These are phyloP conservation scores for Staurois parvus DNA, from an alignment of 2,797 vertebrate genomes.

Conservation along the genomic window DNA sequence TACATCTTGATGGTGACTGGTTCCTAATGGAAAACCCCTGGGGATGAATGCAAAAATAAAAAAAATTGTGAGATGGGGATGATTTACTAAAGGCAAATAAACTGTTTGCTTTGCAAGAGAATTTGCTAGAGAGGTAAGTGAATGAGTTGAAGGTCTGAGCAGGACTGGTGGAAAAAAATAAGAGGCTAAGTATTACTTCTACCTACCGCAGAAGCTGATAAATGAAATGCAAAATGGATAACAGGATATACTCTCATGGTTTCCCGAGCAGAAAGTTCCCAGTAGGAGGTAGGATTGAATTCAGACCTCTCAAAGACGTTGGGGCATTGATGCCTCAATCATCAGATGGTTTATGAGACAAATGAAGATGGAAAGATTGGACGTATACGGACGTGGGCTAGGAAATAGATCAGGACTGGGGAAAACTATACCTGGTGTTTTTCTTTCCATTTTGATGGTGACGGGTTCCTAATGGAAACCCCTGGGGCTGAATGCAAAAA, in stretches of 20 bases:
- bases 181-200: conserved; percentile 24
- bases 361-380: conserved; percentile 6
- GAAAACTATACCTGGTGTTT: neutral
- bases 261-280: conserved; percentile 50
- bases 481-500: no score
- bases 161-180: conserved; percentile 65
- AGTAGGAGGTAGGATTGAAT: conserved; percentile 35
- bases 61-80: no score
- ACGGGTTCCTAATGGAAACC: neutral
- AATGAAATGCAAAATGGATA: conserved; percentile 3
- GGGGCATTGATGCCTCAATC: conserved; percentile 67
- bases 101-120: no score
- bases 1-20: conserved; percentile 34
- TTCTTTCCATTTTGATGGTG: conserved; percentile 35
- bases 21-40: neutral
- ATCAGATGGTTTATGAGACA: conserved; percentile 64
- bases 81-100: no score
- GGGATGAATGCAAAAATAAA: no score
- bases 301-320: conserved; percentile 47
- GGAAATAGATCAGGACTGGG: neutral
- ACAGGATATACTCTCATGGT: neutral
- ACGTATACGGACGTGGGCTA: neutral
- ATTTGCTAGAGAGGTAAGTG: no score
- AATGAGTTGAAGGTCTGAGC: no score
- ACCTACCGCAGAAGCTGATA: conserved; percentile 63